Conservation (phyloP, 2,888 invertebrate species). For the Zygogramma bicolorata region DNA sequence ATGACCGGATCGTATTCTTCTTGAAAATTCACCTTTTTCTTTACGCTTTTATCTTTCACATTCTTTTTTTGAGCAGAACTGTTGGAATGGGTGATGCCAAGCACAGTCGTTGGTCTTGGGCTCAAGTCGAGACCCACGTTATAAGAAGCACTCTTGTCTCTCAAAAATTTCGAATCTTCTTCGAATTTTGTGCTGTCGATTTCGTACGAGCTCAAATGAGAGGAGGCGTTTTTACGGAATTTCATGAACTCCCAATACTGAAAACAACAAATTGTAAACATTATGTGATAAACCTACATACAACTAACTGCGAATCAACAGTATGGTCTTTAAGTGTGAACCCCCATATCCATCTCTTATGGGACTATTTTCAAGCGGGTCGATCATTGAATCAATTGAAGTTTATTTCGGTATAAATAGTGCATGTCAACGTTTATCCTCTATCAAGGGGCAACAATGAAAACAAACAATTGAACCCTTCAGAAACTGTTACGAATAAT, state of each 20-base stretch:
- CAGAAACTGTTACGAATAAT: too few relatives aligned
- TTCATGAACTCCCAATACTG: conserved; percentile 83
- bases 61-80: conserved; percentile 57
- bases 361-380: too few relatives aligned
- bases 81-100: conserved; percentile 55
- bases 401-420: too few relatives aligned
- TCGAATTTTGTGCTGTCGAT: conserved; percentile 63
- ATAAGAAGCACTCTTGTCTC: conserved; percentile 84
- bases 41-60: conserved; percentile 57
- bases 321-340: too few relatives aligned
- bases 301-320: too few relatives aligned
- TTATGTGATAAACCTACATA: too few relatives aligned
- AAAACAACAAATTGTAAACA: conserved; percentile 53
- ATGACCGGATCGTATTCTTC: conserved; percentile 48
- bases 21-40: conserved; percentile 58
- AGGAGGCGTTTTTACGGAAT: conserved; percentile 67
- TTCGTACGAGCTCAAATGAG: conserved; percentile 64
- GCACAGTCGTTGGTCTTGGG: conserved; percentile 75
- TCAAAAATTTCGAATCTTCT: conserved; percentile 71
- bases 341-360: too few relatives aligned
- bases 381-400: too few relatives aligned
- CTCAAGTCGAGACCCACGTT: conserved; percentile 80
- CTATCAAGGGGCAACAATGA: too few relatives aligned
- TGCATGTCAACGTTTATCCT: too few relatives aligned
- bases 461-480: too few relatives aligned